Percentiles rank a stretch among this genome's conserved stretches.
Evolutionary conservation across 2,113 vertebrate species (phyloP).

Genomic region (Sisor rabdophorus): DNA sequence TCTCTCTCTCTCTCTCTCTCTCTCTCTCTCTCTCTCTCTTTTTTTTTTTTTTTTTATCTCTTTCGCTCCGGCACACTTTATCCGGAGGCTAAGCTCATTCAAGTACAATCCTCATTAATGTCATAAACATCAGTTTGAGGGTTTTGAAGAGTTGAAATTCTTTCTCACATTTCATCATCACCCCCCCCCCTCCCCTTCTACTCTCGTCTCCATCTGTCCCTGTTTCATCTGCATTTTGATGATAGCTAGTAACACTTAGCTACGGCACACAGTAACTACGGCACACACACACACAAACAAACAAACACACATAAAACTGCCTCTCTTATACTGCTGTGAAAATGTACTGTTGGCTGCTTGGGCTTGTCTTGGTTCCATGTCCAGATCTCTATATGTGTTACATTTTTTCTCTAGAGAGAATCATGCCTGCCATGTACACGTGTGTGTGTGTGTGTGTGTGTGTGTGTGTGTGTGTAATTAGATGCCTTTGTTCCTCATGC

Average conservation of each 20-base stretch:
- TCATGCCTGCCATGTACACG: slow-evolving; percentile 3
- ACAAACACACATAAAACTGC: neutral
- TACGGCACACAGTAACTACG: neutral
- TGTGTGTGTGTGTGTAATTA: slow-evolving; percentile 12
- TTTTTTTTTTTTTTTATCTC: neutral
- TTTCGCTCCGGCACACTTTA: neutral
- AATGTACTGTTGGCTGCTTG: neutral
- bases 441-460: no score
- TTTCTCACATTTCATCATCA: slow-evolving; percentile 1
- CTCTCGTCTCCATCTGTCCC: slow-evolving; percentile 24
- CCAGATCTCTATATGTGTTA: slow-evolving; percentile 3
- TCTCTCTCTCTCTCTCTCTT: neutral
- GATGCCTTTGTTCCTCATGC: slow-evolving; percentile 4
- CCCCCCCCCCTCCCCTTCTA: no score
- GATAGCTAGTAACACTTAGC: slow-evolving; percentile 21
- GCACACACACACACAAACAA: neutral
- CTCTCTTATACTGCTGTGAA: neutral
- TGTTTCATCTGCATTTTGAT: slow-evolving; percentile 17
- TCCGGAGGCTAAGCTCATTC: slow-evolving; percentile 14
- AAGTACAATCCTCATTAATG: slow-evolving; percentile 4
- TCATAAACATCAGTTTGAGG: slow-evolving; percentile 18
- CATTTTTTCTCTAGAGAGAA: slow-evolving; percentile 6
- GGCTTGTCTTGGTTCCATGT: slow-evolving; percentile 6
- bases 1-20: neutral
- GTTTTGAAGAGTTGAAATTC: neutral